A percentile compares a stretch with the other conserved stretches of the same genome.
These are phyloP conservation scores for Calephelis perditalis DNA, from an alignment of 2,888 invertebrate genomes.

Conservation along the genomic window DNA sequence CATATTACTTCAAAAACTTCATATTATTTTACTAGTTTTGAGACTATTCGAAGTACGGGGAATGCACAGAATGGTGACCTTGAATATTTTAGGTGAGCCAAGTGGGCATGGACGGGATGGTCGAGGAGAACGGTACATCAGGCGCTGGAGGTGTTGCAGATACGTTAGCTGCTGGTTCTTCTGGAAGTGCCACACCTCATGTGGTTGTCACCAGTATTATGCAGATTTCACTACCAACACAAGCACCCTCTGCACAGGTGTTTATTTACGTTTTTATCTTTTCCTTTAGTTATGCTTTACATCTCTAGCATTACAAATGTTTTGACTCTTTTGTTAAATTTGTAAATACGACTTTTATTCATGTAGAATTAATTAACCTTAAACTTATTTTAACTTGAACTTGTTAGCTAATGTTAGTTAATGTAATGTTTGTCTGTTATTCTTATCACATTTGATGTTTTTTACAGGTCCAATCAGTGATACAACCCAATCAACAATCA, in stretches of 20 bases:
- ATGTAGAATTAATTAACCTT: too few species aligned
- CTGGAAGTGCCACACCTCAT: constrained; percentile 56
- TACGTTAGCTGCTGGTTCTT: constrained; percentile 54
- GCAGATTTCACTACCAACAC: constrained; percentile 87
- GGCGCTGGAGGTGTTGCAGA: constrained; percentile 60
- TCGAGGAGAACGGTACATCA: constrained; percentile 89
- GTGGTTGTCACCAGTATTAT: constrained; percentile 86
- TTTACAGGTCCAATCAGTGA: constrained; percentile 93
- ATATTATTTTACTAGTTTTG: constrained; percentile 37
- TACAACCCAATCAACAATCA: constrained; percentile 96
- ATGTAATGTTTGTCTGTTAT: background rate
- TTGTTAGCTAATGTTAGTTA: background rate
- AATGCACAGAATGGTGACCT: constrained; percentile 71
- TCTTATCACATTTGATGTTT: constrained; percentile 26
- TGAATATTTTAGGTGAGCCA: constrained; percentile 82
- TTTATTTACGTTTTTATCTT: constrained; percentile 12
- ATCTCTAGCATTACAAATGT: background rate
- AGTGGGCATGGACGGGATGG: constrained; percentile 92
- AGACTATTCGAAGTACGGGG: constrained; percentile 49
- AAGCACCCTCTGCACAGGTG: constrained; percentile 83
- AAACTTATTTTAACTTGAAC: background rate
- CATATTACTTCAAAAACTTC: constrained; percentile 37
- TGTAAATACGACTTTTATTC: background rate
- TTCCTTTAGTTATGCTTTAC: background rate
- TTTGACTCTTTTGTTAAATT: constrained; percentile 1